phyloP scores from a whole-genome alignment of 1,140 invertebrate species.

The Andricus grossulariae region DNA sequence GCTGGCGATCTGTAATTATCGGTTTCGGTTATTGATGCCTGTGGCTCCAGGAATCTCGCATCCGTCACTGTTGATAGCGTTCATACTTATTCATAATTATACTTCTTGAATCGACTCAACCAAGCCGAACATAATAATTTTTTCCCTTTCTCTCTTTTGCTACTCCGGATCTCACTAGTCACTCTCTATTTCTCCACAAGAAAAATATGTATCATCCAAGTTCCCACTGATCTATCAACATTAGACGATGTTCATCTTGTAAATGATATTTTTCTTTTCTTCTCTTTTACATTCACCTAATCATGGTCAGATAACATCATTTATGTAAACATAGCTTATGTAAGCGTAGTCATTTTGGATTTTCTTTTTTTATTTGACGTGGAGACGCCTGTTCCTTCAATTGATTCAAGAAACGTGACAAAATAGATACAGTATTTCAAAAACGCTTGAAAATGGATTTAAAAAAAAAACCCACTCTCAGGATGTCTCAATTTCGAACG shows the following conservation, averaged over 20 bases:
- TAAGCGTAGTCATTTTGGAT: too few species aligned
- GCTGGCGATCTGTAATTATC: conserved; percentile 2
- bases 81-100: conserved; percentile 31
- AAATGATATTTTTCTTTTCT: neutral
- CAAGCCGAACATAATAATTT: conserved; percentile 23
- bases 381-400: too few species aligned
- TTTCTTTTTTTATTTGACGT: too few species aligned
- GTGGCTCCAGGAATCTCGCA: neutral
- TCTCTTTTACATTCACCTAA: neutral
- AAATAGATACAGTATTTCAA: too few species aligned
- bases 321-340: too few species aligned
- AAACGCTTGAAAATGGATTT: too few species aligned
- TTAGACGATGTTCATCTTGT: neutral
- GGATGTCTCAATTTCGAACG: too few species aligned
- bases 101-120: conserved; percentile 22
- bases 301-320: too few species aligned
- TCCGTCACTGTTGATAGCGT: conserved; percentile 27
- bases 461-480: too few species aligned
- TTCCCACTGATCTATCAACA: conserved; percentile 16
- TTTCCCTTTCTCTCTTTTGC: conserved; percentile 9
- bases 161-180: conserved; percentile 14
- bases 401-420: too few species aligned
- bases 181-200: neutral
- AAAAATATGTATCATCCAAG: conserved; percentile 13
- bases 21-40: conserved; percentile 23